A percentile compares a stretch with the other conserved stretches of the same genome.
Conservation (phyloP, 2,888 invertebrate genomes). For the Arrhopalites spinosus region DNA sequence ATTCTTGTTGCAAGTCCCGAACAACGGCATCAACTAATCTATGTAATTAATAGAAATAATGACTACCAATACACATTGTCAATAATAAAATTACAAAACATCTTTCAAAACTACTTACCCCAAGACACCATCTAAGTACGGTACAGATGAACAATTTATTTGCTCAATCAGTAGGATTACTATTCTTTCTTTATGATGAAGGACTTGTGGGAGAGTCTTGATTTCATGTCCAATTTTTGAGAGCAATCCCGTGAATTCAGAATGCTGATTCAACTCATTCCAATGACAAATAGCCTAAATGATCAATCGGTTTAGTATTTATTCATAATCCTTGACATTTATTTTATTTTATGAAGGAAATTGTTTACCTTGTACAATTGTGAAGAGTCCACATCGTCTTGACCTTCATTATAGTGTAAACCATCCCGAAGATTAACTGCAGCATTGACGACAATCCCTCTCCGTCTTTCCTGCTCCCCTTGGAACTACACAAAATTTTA, state of each 20-base stretch:
- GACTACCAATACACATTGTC: not conserved
- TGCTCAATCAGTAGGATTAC: conserved; percentile 65
- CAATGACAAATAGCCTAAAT: conserved; percentile 81
- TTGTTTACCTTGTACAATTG: not conserved
- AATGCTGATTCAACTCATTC: conserved; percentile 83
- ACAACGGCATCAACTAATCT: conserved; percentile 83
- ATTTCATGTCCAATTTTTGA: conserved; percentile 75
- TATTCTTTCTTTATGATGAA: conserved; percentile 79
- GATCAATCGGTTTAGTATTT: not conserved
- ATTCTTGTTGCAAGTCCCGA: conserved; percentile 85
- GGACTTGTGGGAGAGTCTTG: conserved; percentile 77
- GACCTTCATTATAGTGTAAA: conserved; percentile 17
- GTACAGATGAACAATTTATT: not conserved
- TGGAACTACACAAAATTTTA: conserved; percentile 22
- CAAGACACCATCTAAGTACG: conserved; percentile 19
- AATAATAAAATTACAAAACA: not conserved
- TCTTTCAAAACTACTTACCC: conserved; percentile 2
- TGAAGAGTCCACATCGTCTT: not conserved
- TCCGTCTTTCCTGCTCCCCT: conserved; percentile 27
- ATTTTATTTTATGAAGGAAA: not conserved
- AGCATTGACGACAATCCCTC: conserved; percentile 18
- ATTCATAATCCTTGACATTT: not conserved
- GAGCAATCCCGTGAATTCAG: conserved; percentile 77
- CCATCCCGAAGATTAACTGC: conserved; percentile 25
- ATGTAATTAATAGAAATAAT: conserved; percentile 57